phyloP scores from a whole-genome alignment of 2,888 invertebrate genomes.

The Eueremaeus valkanovi region DNA sequence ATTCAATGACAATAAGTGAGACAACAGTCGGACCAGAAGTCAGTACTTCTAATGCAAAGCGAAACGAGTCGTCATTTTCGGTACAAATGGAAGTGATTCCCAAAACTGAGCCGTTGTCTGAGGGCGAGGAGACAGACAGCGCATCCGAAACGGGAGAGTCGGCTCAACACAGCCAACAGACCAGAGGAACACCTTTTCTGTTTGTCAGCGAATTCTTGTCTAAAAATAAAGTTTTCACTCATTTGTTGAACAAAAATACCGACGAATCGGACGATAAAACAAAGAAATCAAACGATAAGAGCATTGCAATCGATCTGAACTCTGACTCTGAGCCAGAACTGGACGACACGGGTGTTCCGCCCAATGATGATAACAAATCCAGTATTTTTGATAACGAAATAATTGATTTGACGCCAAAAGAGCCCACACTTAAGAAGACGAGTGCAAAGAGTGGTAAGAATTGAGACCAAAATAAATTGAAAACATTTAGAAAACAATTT shows the following conservation, averaged over 20 bases:
- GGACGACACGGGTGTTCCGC: background rate
- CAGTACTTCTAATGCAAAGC: too few relatives aligned
- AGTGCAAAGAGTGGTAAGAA: background rate
- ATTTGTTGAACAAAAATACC: background rate
- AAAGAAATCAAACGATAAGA: background rate
- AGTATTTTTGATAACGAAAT: background rate
- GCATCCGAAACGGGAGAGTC: background rate
- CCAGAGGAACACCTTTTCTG: background rate
- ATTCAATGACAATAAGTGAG: too few relatives aligned
- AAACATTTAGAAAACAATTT: too few relatives aligned
- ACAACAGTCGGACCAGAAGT: too few relatives aligned
- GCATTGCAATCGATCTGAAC: background rate
- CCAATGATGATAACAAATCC: background rate
- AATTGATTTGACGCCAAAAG: background rate
- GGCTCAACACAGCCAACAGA: too few relatives aligned
- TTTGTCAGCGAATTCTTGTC: background rate
- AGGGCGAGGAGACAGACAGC: background rate
- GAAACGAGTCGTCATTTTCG: background rate
- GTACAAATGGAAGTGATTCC: background rate
- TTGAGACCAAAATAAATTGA: too few relatives aligned
- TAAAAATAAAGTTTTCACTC: background rate
- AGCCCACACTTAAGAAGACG: background rate
- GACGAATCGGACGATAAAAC: too few relatives aligned
- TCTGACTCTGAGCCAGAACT: background rate
- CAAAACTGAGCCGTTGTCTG: background rate